Evolutionary conservation across 92 coral and sea anemone species (phyloP).

Genomic region (Plumapathes pennacea): DNA sequence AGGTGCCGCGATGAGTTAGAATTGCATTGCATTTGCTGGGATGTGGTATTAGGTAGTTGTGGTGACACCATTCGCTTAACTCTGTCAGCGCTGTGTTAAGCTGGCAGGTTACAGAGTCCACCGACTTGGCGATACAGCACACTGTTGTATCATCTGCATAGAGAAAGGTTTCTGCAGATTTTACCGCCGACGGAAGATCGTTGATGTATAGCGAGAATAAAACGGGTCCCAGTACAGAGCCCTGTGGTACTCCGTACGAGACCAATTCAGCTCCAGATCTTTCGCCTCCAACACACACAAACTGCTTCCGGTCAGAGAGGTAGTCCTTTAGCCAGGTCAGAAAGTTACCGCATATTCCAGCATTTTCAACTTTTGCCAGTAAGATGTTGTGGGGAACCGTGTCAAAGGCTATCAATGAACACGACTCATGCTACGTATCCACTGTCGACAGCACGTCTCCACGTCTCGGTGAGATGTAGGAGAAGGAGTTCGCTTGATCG

Average conservation of each 20-base stretch:
- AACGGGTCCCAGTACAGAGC: constrained; percentile 31
- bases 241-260: constrained; percentile 30
- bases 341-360: not conserved
- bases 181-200: constrained; percentile 15
- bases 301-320: constrained; percentile 17
- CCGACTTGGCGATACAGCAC: constrained; percentile 1
- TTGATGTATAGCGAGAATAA: constrained; percentile 30
- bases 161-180: constrained; percentile 4
- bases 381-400: constrained; percentile 1
- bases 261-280: constrained; percentile 19
- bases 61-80: constrained; percentile 8
- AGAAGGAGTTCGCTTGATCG: constrained; percentile 22
- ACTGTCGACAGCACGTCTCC: constrained; percentile 20
- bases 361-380: not conserved
- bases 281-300: constrained; percentile 13
- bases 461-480: constrained; percentile 15
- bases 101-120: not conserved
- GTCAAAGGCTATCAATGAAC: constrained; percentile 7
- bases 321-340: constrained; percentile 37
- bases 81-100: not conserved
- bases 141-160: constrained; percentile 11
- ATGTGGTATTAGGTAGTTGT: constrained; percentile 23
- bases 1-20: not conserved
- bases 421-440: not conserved
- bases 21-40: constrained; percentile 19